Evolutionary conservation across 2,797 vertebrate species (phyloP), one percentile per base, ranked within the genome.

Genomic region (Pristis pectinata): DNA sequence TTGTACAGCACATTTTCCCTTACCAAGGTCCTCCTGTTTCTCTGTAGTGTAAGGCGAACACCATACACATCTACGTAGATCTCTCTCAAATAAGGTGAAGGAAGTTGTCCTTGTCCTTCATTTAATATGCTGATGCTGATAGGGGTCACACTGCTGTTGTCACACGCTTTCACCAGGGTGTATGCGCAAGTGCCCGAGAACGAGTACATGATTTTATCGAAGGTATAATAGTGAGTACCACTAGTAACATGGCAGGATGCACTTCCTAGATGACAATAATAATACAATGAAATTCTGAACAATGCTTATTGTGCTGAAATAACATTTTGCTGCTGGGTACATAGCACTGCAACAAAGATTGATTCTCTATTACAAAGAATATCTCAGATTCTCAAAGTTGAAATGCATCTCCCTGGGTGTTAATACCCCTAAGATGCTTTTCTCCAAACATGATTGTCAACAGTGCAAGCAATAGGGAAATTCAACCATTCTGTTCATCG

Each of bases 1-100:
- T 13, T 85, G 24, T 53, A 56, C 22, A 13, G 27, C 30, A 22
- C 49, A 11, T 56, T 59, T 7, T 91, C 0, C 95, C 96, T 95
- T 96, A 98, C 98, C 97, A 98, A 95, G 94, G 98, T 97, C 95
- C 96, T 96, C 95, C 95, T 96, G 6, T 74, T 96, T 95, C 96
- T 97, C 95, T 96, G 95, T 22, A 97, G 96, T 7, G 96, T 97
- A 95, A 97, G 95, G 93, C 95, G 96, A 93, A 95, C 37, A 94
- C 44, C 95, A 49, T 96, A 93, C 4, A 97, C 94, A 27, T 97
- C 96, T 59, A 97, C 94, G 0, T 97, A 97, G 95, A 97, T 95
- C 95, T 97, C 97, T 95, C 96, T 97, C 59, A 97, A 95, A 41
- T 97, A 97, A 6, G 97, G 96, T 94, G 96, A 96, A 0, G 96